phyloP scores from a whole-genome alignment of 2,888 invertebrate species.

The Panopea generosa region DNA sequence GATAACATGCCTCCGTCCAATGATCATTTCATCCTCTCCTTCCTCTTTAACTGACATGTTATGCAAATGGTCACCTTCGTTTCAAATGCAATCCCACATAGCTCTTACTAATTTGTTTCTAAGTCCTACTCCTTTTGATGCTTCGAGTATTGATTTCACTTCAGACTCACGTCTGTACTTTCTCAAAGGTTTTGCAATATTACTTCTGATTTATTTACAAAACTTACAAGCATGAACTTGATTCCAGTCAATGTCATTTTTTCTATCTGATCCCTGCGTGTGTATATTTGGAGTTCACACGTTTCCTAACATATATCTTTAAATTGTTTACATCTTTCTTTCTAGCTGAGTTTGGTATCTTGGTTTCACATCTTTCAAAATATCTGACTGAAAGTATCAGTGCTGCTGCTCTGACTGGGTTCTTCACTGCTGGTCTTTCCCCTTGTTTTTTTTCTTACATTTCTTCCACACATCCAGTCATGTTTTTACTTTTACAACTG shows the following conservation, averaged over 20 bases:
- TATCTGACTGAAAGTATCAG: too few relatives aligned
- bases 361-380: too few relatives aligned
- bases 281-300: too few relatives aligned
- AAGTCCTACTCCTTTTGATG: slow-evolving; percentile 14
- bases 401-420: too few relatives aligned
- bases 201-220: slow-evolving; percentile 24
- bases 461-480: too few relatives aligned
- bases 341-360: too few relatives aligned
- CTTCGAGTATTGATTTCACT: slow-evolving; percentile 28
- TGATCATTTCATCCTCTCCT: slow-evolving; percentile 44
- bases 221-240: slow-evolving; percentile 38
- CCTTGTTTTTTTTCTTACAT: too few relatives aligned
- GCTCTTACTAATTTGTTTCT: slow-evolving; percentile 24
- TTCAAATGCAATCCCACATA: slow-evolving; percentile 22
- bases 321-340: too few relatives aligned
- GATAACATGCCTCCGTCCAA: slow-evolving; percentile 26
- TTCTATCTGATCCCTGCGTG: slow-evolving; percentile 23
- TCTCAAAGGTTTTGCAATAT: slow-evolving; percentile 11
- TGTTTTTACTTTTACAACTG: too few relatives aligned
- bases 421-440: too few relatives aligned
- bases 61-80: slow-evolving; percentile 28
- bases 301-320: too few relatives aligned
- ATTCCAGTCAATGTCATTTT: slow-evolving; percentile 18
- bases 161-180: slow-evolving; percentile 25
- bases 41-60: slow-evolving; percentile 16